Conservation (phyloP, 1,140 invertebrate genomes). For the Maconellicoccus hirsutus region DNA sequence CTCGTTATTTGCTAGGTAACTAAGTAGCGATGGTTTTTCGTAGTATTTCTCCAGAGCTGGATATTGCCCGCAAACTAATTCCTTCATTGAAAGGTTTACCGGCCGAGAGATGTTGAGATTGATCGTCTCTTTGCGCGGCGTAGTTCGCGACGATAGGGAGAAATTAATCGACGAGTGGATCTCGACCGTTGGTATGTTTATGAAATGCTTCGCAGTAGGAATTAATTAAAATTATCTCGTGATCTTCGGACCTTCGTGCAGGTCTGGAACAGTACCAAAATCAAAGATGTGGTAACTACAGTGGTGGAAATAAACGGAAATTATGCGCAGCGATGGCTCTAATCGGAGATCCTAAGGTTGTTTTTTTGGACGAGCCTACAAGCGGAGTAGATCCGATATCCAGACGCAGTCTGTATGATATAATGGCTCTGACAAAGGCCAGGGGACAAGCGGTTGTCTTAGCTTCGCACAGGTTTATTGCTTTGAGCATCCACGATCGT, state of each 20-base stretch:
- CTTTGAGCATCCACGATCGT: background rate
- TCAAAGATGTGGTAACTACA: conserved; percentile 35
- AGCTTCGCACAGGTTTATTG: conserved; percentile 29
- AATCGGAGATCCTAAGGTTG: conserved; percentile 74
- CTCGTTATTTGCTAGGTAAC: too few relatives aligned
- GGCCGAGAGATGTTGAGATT: conserved; percentile 39
- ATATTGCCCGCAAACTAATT: conserved; percentile 42
- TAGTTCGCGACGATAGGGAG: conserved; percentile 41
- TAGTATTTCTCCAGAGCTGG: conserved; percentile 37
- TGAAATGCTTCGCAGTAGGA: background rate
- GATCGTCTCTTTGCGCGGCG: conserved; percentile 42
- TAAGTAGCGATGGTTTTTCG: too few relatives aligned
- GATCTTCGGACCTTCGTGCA: background rate
- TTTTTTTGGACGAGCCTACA: conserved; percentile 78
- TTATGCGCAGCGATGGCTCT: conserved; percentile 86
- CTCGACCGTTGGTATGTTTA: conserved; percentile 40
- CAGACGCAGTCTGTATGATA: conserved; percentile 59
- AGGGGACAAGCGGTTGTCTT: conserved; percentile 25
- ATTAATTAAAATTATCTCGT: conserved; percentile 28
- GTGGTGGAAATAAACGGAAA: conserved; percentile 90
- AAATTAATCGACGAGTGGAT: conserved; percentile 43
- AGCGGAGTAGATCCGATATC: conserved; percentile 68
- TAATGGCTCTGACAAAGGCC: conserved; percentile 50
- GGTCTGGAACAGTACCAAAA: conserved; percentile 24
- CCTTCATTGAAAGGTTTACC: conserved; percentile 44